Conservation (phyloP, 1,140 invertebrate genomes). For the Diachasmimorpha longicaudata region DNA sequence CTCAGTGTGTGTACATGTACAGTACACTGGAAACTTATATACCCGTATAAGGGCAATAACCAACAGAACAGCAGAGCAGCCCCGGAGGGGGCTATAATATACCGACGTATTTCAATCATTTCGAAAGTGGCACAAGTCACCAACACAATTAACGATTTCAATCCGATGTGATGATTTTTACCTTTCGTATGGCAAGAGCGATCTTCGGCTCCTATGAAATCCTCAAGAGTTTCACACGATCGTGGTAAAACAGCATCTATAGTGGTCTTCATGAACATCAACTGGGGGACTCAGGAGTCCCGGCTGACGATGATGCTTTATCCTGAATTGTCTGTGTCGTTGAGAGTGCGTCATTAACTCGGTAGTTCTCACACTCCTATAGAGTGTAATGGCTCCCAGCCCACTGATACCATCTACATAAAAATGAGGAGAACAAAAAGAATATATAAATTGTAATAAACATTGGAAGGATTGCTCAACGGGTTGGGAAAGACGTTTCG, state of each 20-base stretch:
- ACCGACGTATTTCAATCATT: conserved; percentile 47
- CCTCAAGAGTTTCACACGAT: background rate
- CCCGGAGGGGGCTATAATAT: conserved; percentile 20
- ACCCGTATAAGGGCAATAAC: conserved; percentile 49
- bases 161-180: background rate
- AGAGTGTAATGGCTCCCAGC: background rate
- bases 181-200: background rate
- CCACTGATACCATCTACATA: conserved; percentile 45
- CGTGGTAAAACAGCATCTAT: background rate
- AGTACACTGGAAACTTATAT: background rate
- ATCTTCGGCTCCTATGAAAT: background rate
- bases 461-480: conserved; percentile 49
- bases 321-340: background rate
- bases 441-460: background rate
- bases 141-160: background rate
- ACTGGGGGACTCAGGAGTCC: background rate
- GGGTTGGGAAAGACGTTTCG: conserved; percentile 20
- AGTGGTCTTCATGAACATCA: background rate
- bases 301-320: background rate
- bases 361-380: conserved; percentile 56
- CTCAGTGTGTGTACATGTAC: background rate
- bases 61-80: background rate
- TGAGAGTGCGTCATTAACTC: conserved; percentile 37
- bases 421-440: conserved; percentile 19
- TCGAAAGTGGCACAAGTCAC: conserved; percentile 21